Evolutionary conservation across 2,113 vertebrate genomes (phyloP), one percentile per base, ranked within the genome.

Genomic region (Pelecanus crispus): DNA sequence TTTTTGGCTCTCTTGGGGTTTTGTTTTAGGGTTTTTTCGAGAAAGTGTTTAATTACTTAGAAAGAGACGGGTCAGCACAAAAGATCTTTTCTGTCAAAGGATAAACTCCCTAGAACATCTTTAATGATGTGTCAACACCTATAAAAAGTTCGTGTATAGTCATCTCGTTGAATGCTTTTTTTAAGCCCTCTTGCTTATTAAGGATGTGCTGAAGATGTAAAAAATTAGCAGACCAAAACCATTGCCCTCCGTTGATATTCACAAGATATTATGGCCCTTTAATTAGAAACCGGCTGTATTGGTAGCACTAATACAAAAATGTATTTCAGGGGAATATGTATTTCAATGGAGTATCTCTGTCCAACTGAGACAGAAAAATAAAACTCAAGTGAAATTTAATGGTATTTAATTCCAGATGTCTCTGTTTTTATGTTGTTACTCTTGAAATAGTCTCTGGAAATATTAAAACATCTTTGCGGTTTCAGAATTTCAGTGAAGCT

Each of bases 381-480:
- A 86, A 90, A 63, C 91, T 92, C 55, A 88, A 71, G 66, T 55
- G 79, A 96, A 93, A 68, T 79, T 59, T 71, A 77, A 88, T 94
- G 81, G 77, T 96, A 71, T 90, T 91, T 92, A 96, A 91, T 95
- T 96, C 94, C 80, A 95, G 86, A 94, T 96, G 65, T 95, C 93
- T 94, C 82, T 97, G 38, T 16, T 92, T 94, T 95, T 95, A 47
- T 93, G 87, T 81, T 95, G 80, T 95, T 86, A 63, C 95, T 97
- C 92, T 94, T 92, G 89, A 92, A 93, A 93, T 95, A 97, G 89
- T 93, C 94, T 94, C 80, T 97, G 89, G 86, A 97, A 97, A 95
- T 97, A 95, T 21, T 91, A 96, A 95, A 90, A 93, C 93, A 92
- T 95, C 86, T 88, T 70, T 75, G 81, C 86, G 93, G 89, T 59